Evolutionary conservation across 2,888 invertebrate species (phyloP).

Genomic region (Drosophila lutescens): DNA sequence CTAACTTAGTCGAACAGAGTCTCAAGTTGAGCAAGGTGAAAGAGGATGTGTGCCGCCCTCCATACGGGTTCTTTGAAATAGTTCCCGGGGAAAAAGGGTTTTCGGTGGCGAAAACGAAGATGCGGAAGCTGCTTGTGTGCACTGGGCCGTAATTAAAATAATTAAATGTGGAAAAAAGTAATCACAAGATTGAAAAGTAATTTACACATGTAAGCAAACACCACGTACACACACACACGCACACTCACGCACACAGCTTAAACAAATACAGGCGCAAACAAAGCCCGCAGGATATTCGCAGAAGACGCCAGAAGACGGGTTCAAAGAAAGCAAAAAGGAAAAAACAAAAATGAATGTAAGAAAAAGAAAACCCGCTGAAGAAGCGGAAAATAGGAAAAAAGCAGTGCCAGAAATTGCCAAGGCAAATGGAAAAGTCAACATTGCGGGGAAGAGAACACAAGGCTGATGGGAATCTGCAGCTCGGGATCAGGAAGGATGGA

Average conservation of each 20-base stretch:
- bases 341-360: neutral
- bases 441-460: constrained; percentile 36
- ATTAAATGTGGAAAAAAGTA: constrained; percentile 80
- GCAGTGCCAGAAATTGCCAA: constrained; percentile 68
- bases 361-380: constrained; percentile 27
- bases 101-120: neutral
- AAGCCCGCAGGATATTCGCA: constrained; percentile 73
- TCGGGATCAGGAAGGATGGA: neutral
- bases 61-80: constrained; percentile 25
- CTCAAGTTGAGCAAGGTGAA: neutral
- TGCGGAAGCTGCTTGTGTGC: constrained; percentile 46
- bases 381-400: constrained; percentile 31
- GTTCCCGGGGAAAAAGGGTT: constrained; percentile 11
- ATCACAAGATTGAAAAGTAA: constrained; percentile 80
- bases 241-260: constrained; percentile 43
- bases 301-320: constrained; percentile 35
- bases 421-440: constrained; percentile 78
- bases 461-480: constrained; percentile 8
- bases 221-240: constrained; percentile 42
- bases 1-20: neutral
- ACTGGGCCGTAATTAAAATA: constrained; percentile 81
- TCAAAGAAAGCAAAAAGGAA: constrained; percentile 49
- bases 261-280: constrained; percentile 68
- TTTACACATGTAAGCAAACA: constrained; percentile 79
- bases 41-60: neutral